These are phyloP conservation scores for Acanthurus lineatus DNA, from an alignment of 2,797 vertebrate genomes.

Conservation along the genomic window DNA sequence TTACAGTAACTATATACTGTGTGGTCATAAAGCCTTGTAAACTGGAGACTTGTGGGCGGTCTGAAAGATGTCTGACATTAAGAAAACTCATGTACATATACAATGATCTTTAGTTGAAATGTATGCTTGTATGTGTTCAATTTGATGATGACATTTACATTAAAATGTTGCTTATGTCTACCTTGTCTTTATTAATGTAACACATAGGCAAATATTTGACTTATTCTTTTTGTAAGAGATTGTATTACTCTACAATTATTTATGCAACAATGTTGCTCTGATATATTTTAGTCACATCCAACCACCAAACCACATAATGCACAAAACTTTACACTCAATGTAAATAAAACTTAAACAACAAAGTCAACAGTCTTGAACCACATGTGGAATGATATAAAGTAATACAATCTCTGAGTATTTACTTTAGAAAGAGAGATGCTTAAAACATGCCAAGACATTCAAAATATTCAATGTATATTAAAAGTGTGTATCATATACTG, in stretches of 20 bases:
- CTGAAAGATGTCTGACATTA: neutral
- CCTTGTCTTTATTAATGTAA: conserved; percentile 24
- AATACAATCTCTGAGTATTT: conserved; percentile 75
- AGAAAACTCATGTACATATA: conserved; percentile 16
- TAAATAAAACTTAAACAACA: conserved; percentile 18
- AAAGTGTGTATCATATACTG: conserved; percentile 39
- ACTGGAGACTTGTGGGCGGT: neutral
- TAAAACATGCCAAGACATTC: conserved; percentile 75
- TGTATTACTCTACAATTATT: conserved; percentile 73
- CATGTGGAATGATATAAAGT: conserved; percentile 53
- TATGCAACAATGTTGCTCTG: conserved; percentile 2
- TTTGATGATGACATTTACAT: conserved; percentile 29
- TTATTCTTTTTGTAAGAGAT: conserved; percentile 67
- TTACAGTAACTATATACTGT: conserved; percentile 42
- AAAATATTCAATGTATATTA: conserved; percentile 49
- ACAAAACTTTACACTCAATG: neutral
- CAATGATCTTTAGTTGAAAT: conserved; percentile 24
- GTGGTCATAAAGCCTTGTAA: conserved; percentile 17
- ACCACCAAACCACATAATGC: conserved; percentile 17
- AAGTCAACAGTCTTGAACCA: conserved; percentile 9
- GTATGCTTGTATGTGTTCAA: conserved; percentile 36
- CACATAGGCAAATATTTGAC: conserved; percentile 47
- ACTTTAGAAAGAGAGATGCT: conserved; percentile 52
- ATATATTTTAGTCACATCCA: conserved; percentile 15
- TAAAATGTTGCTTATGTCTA: conserved; percentile 53